These are phyloP conservation scores for Eilema depressum DNA, from an alignment of 2,888 invertebrate genomes.

Conservation along the genomic window DNA sequence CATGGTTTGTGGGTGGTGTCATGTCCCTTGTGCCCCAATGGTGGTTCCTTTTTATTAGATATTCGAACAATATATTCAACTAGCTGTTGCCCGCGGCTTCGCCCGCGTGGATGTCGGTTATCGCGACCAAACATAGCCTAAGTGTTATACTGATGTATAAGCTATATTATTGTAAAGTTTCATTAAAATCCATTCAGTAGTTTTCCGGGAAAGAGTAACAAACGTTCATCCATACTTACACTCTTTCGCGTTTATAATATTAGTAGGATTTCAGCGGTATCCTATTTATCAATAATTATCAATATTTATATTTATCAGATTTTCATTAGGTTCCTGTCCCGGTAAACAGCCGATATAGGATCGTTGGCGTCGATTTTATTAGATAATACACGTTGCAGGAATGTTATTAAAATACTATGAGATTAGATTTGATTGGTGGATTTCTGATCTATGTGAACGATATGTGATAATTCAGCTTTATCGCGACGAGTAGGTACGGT, in stretches of 20 bases:
- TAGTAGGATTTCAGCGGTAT: neutral
- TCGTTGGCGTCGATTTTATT: neutral
- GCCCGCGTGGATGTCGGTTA: too few relatives aligned
- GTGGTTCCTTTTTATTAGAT: too few relatives aligned
- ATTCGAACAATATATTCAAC: neutral
- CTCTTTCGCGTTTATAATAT: too few relatives aligned
- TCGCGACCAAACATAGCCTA: too few relatives aligned
- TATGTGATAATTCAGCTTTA: neutral
- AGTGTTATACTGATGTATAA: too few relatives aligned
- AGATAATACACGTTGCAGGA: neutral
- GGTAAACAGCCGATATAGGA: slow-evolving; percentile 1
- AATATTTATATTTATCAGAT: neutral
- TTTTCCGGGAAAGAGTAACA: too few relatives aligned
- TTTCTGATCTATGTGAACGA: neutral
- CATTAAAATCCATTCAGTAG: too few relatives aligned
- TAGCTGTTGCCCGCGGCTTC: too few relatives aligned
- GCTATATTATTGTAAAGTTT: too few relatives aligned
- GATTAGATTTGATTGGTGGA: slow-evolving; percentile 12
- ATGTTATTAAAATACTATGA: slow-evolving; percentile 2
- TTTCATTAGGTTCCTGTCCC: neutral
- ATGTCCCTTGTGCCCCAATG: too few relatives aligned
- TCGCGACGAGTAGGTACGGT: slow-evolving; percentile 4
- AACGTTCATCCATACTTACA: too few relatives aligned
- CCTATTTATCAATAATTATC: neutral
- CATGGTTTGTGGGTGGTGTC: too few relatives aligned